Evolutionary conservation across 2,113 vertebrate species (phyloP), one percentile per base, ranked within the genome.

Genomic region (Craseonycteris thonglongyai): DNA sequence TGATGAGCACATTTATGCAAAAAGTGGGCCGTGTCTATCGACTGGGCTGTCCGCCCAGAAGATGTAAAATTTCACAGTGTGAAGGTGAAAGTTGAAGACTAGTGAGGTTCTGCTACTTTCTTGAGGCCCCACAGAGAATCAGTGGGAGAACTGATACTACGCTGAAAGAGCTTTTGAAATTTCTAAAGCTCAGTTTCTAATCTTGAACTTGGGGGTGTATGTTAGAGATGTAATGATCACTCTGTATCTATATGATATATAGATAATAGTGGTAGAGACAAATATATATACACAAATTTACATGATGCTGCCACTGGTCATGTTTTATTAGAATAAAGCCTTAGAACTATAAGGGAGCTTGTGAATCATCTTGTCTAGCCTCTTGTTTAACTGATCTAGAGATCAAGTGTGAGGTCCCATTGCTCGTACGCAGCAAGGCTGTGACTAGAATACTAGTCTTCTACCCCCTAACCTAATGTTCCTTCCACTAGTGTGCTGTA

Each of bases 261-360:
- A 33, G 38, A 81, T 61, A 61, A 28, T 79, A 45, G 40, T 45
- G 38, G 33, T 33, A 33, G 42, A 74, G 18, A 14, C 33, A 61
- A 58, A 22, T 81, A 61, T 19, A 47, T 18, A 33, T 59, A 59
- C 35, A 30, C 59, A 59, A 16, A 42, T 49, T n/a, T n/a, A 33
- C 19, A 5, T 0, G 1, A 22, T 30, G 10, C 28, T 65, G n/a
- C 49, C 6, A 0, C 30, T 28, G 3, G 30, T 59, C 35, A 8
- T 47, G 14, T 38, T 93, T 63, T 63, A 51, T 89, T 88, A 74
- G 49, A 63, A 51, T 16, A 16, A 63, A 72, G 33, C 56, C 42
- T 65, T 51, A 49, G 58, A 51, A 11, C 26, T 45, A 74, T 15
- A 42, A 72, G 28, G 24, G 51, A 6, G 30, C 33, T 51, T 58